Conservation (phyloP, 2,888 invertebrate species). For the Steinernema scapterisci region DNA sequence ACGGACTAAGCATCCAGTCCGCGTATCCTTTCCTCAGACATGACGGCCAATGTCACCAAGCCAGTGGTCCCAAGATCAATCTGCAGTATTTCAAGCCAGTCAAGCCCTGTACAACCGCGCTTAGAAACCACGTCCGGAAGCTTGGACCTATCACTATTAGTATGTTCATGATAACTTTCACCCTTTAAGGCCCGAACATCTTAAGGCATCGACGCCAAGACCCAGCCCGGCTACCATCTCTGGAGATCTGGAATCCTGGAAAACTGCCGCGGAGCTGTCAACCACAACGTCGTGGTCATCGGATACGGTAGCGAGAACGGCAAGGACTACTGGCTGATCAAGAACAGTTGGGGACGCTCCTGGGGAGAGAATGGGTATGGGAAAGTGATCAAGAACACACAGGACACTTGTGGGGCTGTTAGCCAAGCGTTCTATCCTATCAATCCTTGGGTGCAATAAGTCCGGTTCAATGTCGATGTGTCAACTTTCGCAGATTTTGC, state of each 20-base stretch:
- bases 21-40: too few relatives aligned
- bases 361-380: background rate
- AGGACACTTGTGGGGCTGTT: too few relatives aligned
- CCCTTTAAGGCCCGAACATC: background rate
- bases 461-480: too few relatives aligned
- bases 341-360: background rate
- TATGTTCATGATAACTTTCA: background rate
- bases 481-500: too few relatives aligned
- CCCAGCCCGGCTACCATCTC: background rate
- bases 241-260: background rate
- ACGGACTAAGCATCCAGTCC: too few relatives aligned
- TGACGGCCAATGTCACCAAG: too few relatives aligned
- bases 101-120: too few relatives aligned
- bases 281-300: background rate
- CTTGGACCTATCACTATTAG: background rate
- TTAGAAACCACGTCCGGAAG: background rate
- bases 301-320: background rate
- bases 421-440: too few relatives aligned
- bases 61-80: too few relatives aligned
- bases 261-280: background rate
- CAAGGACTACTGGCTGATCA: background rate
- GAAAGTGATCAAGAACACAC: too few relatives aligned
- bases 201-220: background rate
- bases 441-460: too few relatives aligned
- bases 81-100: too few relatives aligned